phyloP scores from a whole-genome alignment of 2,888 invertebrate genomes.

The Drosophila demipolita region DNA sequence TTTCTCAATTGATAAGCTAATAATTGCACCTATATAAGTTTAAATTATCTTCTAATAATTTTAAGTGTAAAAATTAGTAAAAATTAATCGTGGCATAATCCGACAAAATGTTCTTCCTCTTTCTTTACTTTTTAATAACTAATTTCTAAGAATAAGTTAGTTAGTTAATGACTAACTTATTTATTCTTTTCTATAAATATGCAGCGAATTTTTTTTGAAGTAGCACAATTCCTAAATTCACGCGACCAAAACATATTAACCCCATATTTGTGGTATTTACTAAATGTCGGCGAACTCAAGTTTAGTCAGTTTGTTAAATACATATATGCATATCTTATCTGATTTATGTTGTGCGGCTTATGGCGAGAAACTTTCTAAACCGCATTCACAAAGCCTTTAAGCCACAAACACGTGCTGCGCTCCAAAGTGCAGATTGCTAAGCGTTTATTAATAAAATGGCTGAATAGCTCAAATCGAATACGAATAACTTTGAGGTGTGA shows the following conservation, averaged over 20 bases:
- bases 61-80: background rate
- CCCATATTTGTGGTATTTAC: constrained; percentile 53
- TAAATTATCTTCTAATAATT: background rate
- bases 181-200: background rate
- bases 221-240: constrained; percentile 26
- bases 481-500: constrained; percentile 52
- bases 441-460: constrained; percentile 31
- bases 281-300: constrained; percentile 27
- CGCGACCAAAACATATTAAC: constrained; percentile 36
- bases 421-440: constrained; percentile 36
- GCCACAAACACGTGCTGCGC: constrained; percentile 57
- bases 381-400: constrained; percentile 58
- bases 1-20: background rate
- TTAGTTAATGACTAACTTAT: background rate
- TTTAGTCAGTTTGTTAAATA: constrained; percentile 22
- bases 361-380: constrained; percentile 71
- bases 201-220: background rate
- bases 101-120: background rate
- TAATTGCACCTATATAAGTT: background rate
- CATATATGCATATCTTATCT: constrained; percentile 53
- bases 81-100: background rate
- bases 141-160: background rate
- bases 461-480: constrained; percentile 40
- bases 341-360: constrained; percentile 38
- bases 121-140: background rate